These are phyloP conservation scores for Lepisosteus oculatus DNA, from an alignment of 2,113 vertebrate species.

Conservation along the genomic window DNA sequence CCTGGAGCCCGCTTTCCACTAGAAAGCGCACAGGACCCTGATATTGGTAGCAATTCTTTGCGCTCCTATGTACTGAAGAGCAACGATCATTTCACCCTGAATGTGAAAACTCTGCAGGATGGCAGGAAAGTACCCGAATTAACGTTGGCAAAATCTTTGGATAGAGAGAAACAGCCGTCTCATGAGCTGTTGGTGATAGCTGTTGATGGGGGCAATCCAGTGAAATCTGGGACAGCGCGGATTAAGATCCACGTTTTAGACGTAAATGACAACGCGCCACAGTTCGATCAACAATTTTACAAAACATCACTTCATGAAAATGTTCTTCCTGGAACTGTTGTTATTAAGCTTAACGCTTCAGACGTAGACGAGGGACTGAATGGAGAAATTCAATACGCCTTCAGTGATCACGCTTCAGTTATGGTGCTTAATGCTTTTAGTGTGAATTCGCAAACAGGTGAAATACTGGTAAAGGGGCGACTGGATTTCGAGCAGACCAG, in stretches of 20 bases:
- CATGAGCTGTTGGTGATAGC: conserved; percentile 77
- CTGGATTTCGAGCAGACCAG: too few relatives aligned
- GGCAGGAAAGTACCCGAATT: conserved; percentile 70
- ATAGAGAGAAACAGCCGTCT: conserved; percentile 71
- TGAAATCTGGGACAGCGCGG: conserved; percentile 70
- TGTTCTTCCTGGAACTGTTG: conserved; percentile 43
- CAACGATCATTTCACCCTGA: conserved; percentile 66
- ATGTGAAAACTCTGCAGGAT: conserved; percentile 65
- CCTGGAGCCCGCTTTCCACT: conserved; percentile 67
- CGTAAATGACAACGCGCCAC: conserved; percentile 80
- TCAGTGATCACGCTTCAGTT: conserved; percentile 41
- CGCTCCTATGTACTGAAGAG: conserved; percentile 66
- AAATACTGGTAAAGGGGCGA: too few relatives aligned
- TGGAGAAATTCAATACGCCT: conserved; percentile 49
- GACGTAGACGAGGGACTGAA: conserved; percentile 61
- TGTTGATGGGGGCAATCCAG: conserved; percentile 75
- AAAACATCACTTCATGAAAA: conserved; percentile 72
- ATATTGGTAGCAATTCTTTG: conserved; percentile 73
- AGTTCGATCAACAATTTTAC: conserved; percentile 69
- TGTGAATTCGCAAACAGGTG: not conserved
- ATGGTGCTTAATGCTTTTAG: conserved; percentile 43
- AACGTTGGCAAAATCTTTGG: conserved; percentile 71
- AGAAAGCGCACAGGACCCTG: conserved; percentile 70
- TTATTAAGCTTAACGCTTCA: conserved; percentile 65
- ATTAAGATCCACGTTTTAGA: conserved; percentile 74